Conservation (phyloP, 2,113 vertebrate genomes). For the Sitta europaea region DNA sequence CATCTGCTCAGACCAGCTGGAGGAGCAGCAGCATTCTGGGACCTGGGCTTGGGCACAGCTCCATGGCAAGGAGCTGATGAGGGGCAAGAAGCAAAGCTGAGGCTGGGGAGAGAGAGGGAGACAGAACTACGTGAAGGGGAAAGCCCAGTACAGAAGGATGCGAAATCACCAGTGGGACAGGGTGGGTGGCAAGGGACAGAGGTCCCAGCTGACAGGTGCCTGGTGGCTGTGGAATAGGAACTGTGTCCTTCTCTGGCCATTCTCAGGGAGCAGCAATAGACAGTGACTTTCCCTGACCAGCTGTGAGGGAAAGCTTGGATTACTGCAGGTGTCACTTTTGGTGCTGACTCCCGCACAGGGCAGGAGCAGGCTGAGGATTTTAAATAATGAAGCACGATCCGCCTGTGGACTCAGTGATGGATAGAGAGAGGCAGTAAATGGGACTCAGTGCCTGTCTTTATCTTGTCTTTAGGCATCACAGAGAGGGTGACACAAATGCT, state of each 20-base stretch:
- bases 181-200: not conserved
- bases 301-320: not conserved
- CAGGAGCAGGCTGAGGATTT: not conserved
- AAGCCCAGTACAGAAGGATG: not conserved
- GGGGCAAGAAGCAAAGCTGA: accelerated
- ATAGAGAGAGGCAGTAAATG: constrained; percentile 6
- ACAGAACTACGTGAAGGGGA: not conserved
- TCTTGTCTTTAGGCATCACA: not conserved
- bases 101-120: not conserved
- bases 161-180: not conserved
- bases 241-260: accelerated
- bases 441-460: not conserved
- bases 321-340: not conserved
- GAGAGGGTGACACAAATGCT: not conserved
- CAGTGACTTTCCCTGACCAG: not conserved
- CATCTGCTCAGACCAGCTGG: not conserved
- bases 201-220: not conserved
- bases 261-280: not conserved
- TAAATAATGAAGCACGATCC: not conserved
- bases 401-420: not conserved
- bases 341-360: not conserved
- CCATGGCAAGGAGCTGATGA: not conserved
- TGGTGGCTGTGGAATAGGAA: not conserved
- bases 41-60: not conserved
- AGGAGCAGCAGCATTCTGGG: not conserved